phyloP scores from a whole-genome alignment of 1,140 invertebrate species.

The Watersipora subatra region DNA sequence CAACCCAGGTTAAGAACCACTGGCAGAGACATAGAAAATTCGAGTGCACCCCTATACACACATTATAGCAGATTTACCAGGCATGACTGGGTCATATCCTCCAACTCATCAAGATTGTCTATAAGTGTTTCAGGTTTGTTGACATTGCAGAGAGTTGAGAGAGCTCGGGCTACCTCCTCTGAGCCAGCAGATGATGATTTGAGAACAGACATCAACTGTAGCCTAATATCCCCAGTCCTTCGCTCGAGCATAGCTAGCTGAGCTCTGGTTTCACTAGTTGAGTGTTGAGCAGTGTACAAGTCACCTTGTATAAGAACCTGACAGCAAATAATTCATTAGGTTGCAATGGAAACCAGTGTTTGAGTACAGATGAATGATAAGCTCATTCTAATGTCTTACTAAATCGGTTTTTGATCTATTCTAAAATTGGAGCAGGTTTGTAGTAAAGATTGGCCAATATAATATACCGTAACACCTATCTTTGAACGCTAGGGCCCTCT shows the following conservation, averaged over 20 bases:
- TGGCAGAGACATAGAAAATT: too few relatives aligned
- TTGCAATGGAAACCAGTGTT: too few relatives aligned
- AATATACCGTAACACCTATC: too few relatives aligned
- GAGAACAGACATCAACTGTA: background rate
- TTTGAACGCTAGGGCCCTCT: too few relatives aligned
- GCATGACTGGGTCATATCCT: background rate
- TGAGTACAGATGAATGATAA: too few relatives aligned
- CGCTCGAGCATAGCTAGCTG: background rate
- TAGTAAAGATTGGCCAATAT: too few relatives aligned
- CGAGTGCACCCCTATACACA: too few relatives aligned
- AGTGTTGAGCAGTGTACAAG: background rate
- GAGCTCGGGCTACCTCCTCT: background rate
- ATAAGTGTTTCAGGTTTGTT: background rate
- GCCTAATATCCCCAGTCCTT: background rate
- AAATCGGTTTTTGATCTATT: too few relatives aligned
- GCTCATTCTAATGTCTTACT: too few relatives aligned
- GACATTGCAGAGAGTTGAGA: background rate
- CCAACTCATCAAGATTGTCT: background rate
- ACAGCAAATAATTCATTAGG: too few relatives aligned
- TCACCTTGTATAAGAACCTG: background rate
- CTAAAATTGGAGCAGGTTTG: too few relatives aligned
- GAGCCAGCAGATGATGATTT: background rate
- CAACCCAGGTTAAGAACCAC: too few relatives aligned
- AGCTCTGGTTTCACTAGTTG: background rate
- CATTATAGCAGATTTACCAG: background rate